Percentiles rank a stretch among this genome's conserved stretches.
Conservation (phyloP, 2,113 vertebrate species). For the Carettochelys insculpta region DNA sequence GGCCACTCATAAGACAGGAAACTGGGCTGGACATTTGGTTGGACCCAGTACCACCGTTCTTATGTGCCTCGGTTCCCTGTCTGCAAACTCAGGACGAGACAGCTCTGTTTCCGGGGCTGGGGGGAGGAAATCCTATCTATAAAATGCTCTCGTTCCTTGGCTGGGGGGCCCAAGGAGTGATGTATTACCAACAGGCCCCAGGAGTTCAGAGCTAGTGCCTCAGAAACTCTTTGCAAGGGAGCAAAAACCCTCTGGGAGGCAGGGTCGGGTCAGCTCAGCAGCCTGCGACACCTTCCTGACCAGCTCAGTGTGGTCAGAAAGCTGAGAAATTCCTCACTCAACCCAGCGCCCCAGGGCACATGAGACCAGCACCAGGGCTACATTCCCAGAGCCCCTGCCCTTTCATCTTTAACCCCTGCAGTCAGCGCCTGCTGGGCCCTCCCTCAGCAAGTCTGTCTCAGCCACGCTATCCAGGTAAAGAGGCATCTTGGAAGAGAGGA, state of each 20-base stretch:
- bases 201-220: neutral
- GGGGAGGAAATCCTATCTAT: too few relatives aligned
- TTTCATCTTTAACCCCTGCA: neutral
- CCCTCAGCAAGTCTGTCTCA: neutral
- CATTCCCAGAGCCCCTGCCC: neutral
- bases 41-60: too few relatives aligned
- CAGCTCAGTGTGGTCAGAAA: neutral
- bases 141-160: neutral
- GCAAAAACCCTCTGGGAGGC: neutral
- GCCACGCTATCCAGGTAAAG: neutral
- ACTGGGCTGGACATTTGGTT: too few relatives aligned
- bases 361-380: neutral
- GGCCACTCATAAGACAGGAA: too few relatives aligned
- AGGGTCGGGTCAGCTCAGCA: too few relatives aligned
- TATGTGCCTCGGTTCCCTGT: too few relatives aligned
- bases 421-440: neutral
- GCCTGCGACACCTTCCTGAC: neutral
- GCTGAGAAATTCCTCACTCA: neutral
- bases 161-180: neutral
- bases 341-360: neutral
- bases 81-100: neutral
- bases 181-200: too few relatives aligned
- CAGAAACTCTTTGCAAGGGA: neutral
- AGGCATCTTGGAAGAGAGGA: neutral
- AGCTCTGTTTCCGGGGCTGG: too few relatives aligned